These are phyloP conservation scores for Podarcis raffonei DNA, from an alignment of 2,113 vertebrate genomes.

Conservation along the genomic window DNA sequence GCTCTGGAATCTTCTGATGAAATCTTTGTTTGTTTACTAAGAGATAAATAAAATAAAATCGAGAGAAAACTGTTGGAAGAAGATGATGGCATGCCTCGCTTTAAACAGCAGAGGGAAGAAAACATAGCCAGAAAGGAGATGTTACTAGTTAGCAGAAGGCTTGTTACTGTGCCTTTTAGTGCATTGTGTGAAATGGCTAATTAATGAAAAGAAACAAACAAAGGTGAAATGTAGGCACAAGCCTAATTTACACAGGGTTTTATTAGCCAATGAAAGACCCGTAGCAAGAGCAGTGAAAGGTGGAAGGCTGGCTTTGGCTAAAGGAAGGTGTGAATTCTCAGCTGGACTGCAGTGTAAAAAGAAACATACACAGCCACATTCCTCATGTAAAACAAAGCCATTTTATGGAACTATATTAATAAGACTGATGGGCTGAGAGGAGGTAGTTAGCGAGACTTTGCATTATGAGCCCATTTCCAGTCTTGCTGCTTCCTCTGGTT, in stretches of 20 bases:
- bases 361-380: background rate
- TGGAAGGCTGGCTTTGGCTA: constrained; percentile 8
- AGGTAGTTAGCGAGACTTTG: background rate
- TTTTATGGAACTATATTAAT: constrained; percentile 7
- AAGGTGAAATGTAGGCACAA: accelerated
- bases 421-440: background rate
- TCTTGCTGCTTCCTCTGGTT: background rate
- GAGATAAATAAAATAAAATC: no score
- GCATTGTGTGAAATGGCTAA: background rate
- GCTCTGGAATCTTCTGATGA: no score
- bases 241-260: constrained; percentile 19
- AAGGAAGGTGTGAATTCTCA: constrained; percentile 3
- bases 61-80: background rate
- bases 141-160: background rate
- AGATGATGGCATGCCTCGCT: background rate
- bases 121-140: constrained; percentile 13
- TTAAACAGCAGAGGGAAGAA: constrained; percentile 17
- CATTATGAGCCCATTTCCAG: background rate
- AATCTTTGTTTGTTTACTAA: no score
- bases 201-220: constrained; percentile 3
- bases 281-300: background rate
- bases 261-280: constrained; percentile 2
- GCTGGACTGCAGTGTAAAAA: background rate
- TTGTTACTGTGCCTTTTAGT: constrained; percentile 19
- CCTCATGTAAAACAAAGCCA: background rate